Base-by-base conservation (phyloP, 2,797 vertebrate species). In the Sebastes wilsoni region DNA sequence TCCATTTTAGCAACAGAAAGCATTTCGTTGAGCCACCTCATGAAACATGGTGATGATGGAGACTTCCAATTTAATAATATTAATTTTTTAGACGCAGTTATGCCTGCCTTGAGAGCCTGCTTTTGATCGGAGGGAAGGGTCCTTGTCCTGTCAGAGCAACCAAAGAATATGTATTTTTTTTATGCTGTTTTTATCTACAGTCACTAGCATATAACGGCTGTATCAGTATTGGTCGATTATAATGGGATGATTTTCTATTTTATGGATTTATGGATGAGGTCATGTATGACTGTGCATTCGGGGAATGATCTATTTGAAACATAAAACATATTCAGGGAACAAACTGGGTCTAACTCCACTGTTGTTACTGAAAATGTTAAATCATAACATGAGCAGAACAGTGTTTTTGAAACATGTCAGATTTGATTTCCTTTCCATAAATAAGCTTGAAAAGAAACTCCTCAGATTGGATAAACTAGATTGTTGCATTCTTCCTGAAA, bases 61-160 rank as follows among this genome's bases (percentile, higher is more conserved):
- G 36, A 38, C 36, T 20, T 20, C 3, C 46, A 49, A 18, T 49
- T 49, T 49, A 49, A 49, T 18, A 49, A 18, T 49, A 49, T 49
- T 8, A 2, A 20, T 49, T 18, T 42, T 46, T 46, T 46, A 46
- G 42, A 7, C 6, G 16, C 16, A 46, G 14, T 46, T 16, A 46
- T 46, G 3, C 42, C 42, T 46, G 42, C 14, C 14, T 18, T 46
- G 42, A 18, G 42, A 46, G 42, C 42, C 42, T 46, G 14, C 42
- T 46, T 18, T 46, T 46, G 16, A 38, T 14, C 0, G 36, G 36
- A 38, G 42, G 16, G 42, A 46, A 46, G 42, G 0, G 42, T 0
- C 42, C 7, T 0, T 46, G 42, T 8, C 42, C 16, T 46, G 42
- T 18, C 42, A 46, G 42, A 46, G 42, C 42, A 46, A 1, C 42